Evolutionary conservation across 2,888 invertebrate genomes (phyloP).

Genomic region (Vesta saturnalis): DNA sequence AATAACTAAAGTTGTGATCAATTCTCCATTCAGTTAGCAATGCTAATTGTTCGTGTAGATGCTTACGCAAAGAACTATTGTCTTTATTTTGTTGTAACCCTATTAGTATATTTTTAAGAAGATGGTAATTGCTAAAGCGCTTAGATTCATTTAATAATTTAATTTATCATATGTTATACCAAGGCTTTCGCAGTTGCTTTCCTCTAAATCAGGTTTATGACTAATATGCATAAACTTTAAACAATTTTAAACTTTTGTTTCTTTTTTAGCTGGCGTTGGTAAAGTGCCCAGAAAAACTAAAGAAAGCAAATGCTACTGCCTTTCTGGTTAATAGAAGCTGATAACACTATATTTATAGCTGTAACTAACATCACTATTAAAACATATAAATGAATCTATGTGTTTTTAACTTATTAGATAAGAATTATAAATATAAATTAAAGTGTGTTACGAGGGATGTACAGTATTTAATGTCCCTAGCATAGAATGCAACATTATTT

Average conservation of each 20-base stretch:
- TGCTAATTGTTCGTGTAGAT: too few relatives aligned
- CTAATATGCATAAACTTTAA: neutral
- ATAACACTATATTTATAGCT: too few relatives aligned
- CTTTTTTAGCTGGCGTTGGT: conserved; percentile 24
- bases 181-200: conserved; percentile 29
- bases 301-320: conserved; percentile 28
- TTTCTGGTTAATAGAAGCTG: conserved; percentile 6
- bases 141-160: neutral
- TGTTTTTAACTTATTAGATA: too few relatives aligned
- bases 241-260: conserved; percentile 19
- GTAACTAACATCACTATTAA: too few relatives aligned
- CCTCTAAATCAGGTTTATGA: neutral
- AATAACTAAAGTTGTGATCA: too few relatives aligned
- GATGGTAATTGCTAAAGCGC: conserved; percentile 7
- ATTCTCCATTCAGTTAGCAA: too few relatives aligned
- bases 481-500: too few relatives aligned
- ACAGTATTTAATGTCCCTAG: too few relatives aligned
- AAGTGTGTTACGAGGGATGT: too few relatives aligned
- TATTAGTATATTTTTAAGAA: neutral
- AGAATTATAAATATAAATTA: too few relatives aligned
- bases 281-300: neutral
- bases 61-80: too few relatives aligned
- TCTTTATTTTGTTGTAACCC: neutral
- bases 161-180: neutral
- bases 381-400: too few relatives aligned